Evolutionary conservation across 2,797 vertebrate genomes (phyloP).

Genomic region (Tangara arthus): DNA sequence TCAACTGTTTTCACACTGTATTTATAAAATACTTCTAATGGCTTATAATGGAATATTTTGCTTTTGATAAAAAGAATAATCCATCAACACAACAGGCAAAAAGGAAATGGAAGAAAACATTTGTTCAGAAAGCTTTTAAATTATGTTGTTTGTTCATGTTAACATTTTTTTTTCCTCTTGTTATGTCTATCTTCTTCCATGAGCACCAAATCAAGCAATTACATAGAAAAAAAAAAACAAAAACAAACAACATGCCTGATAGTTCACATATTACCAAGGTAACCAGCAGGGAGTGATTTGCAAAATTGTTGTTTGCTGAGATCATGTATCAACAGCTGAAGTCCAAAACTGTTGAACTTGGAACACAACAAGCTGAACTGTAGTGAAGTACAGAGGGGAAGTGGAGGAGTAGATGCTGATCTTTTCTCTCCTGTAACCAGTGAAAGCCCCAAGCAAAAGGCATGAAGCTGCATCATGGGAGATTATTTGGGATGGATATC

Average conservation of each 20-base stretch:
- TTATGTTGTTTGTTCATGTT: background rate
- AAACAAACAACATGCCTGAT: background rate
- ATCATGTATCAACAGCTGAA: background rate
- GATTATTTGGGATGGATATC: background rate
- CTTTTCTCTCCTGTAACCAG: no score
- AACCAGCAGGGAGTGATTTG: background rate
- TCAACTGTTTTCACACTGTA: slow-evolving; percentile 14
- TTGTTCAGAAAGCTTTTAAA: slow-evolving; percentile 43
- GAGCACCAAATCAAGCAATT: background rate
- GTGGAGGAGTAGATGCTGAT: background rate
- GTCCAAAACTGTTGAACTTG: background rate
- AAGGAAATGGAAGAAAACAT: background rate
- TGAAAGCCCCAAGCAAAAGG: background rate
- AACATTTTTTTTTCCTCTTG: background rate
- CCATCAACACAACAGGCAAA: background rate
- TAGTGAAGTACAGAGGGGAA: background rate
- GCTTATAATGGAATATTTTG: slow-evolving; percentile 23
- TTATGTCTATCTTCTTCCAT: background rate
- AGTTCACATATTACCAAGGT: background rate
- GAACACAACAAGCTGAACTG: background rate
- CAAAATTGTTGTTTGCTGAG: background rate
- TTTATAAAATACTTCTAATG: slow-evolving; percentile 46
- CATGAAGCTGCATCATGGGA: background rate
- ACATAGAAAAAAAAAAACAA: background rate
- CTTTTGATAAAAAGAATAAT: slow-evolving; percentile 18